Base-by-base conservation (phyloP, 2,797 vertebrate species). In the Taenioides sp. region DNA sequence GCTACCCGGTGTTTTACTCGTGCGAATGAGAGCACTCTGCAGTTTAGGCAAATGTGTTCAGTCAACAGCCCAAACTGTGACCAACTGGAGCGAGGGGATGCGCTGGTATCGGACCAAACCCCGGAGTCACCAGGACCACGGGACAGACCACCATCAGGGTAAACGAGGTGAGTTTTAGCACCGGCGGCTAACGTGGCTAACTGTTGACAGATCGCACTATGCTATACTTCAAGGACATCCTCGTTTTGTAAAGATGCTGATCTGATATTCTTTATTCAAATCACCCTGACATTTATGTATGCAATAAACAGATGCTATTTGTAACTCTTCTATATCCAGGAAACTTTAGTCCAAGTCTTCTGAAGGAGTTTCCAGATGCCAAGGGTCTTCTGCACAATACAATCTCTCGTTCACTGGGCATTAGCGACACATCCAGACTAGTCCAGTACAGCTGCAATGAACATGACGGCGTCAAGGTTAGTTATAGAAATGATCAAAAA, bases 281-380 rank as follows among this genome's bases (percentile, higher is more conserved):
- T 3, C 40, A 2, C 58, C 28, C 7, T 43, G 20, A 5, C 12
- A 16, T 20, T 54, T 7, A 37, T 64, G 0, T 49, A 0, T 63
- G 14, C 55, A 25, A 5, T 75, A 63, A 60, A 20, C 5, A 17
- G 17, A n/a, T 22, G 12, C 60, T 70, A 49, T 28, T 40, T 71
- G 68, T 23, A 23, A 25, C 12, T 4, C 6, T 61, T 70, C 37
- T 11, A 10, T 68, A 0, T 60, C 49, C 65, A 93, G 93, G 40
- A 23, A 72, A 74, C 28, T 5, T 3, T n/a, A 71, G 58, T 12
- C 1, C 71, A 2, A 75, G 88, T 28, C 84, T 92, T 1, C 69
- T 98, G 69, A 95, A 94, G 84, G 95, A 98, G 81, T 98, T 98
- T 78, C 97, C 97, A 61, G 91, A 97, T 52, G 95, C 98, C 1